A percentile compares a stretch with the other conserved stretches of the same genome.
Conservation (phyloP, 2,113 vertebrate genomes). For the Numenius arquata region DNA sequence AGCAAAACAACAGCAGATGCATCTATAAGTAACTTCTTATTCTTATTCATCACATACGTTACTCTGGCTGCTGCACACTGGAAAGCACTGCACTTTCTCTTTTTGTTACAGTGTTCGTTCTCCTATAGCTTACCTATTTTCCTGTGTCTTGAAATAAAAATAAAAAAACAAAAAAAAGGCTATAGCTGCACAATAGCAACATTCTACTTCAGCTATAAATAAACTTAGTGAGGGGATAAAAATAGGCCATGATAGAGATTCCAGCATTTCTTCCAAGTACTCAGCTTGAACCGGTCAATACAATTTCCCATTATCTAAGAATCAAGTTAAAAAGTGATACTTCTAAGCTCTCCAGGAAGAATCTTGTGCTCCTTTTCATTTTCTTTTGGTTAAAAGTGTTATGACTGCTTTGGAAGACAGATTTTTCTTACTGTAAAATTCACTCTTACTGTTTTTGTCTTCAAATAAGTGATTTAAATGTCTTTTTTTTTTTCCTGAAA, state of each 20-base stretch:
- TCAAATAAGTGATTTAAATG: background rate
- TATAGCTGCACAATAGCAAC: background rate
- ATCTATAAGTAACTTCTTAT: background rate
- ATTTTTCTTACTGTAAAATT: background rate
- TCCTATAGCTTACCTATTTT: background rate
- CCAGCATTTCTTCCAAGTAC: background rate
- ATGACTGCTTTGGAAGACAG: background rate
- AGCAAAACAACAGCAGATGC: background rate
- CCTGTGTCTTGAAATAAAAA: background rate
- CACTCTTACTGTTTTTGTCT: background rate
- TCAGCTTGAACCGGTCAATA: background rate
- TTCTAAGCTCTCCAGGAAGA: background rate
- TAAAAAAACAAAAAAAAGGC: background rate
- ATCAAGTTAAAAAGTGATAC: background rate
- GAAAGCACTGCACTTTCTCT: background rate
- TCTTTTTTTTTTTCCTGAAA: background rate
- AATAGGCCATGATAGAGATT: background rate
- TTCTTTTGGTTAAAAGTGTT: background rate
- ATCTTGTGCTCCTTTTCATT: background rate
- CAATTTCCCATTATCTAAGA: background rate
- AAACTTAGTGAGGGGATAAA: background rate
- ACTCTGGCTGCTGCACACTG: no score
- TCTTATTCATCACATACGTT: no score
- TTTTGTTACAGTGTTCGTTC: fast-evolving
- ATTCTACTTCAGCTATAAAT: background rate